Evolutionary conservation across 2,888 invertebrate species (phyloP), one percentile per base, ranked within the genome.

Genomic region (Notodonta dromedarius): DNA sequence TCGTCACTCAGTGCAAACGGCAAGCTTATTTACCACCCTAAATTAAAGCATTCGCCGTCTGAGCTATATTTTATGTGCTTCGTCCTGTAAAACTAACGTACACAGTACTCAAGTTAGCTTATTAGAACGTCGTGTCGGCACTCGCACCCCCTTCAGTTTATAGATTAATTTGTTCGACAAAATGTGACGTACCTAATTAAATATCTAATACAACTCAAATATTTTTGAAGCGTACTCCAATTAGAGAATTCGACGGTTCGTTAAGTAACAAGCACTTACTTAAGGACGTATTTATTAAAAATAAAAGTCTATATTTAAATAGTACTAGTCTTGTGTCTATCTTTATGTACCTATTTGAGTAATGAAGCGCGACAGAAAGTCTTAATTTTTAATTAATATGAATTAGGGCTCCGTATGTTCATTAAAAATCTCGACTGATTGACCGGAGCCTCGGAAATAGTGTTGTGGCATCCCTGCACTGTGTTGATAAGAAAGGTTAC

Each of bases 41-140:
- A 80, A 82, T 82, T 78, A 78, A 79, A 69, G 71, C 73, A 78
- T 82, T 82, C 76, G 73, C 67, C 60, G 63, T 59, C 62, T 57
- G 62, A 65, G 66, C 67, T 64, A 70, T 61, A 74, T 73, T 78
- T 76, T 74, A 78, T 70, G 70, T 73, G 67, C 60, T 68, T 54
- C 60, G 62, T 60, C 67, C 65, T 63, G 63, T 71, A 66, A 59
- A 59, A 56, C 61, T 46, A 53, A 67, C 58, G 57, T 56, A 65
- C 66, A 64, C 64, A 61, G 56, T 67, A 64, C 55, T 62, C 57
- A 53, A 67, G 62, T 63, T 65, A 67, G 69, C 65, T 66, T 60
- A 71, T 69, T 64, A 62, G 61, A 57, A 64, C 63, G 58, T 63
- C 57, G 48, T 62, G 48, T 57, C 57, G 44, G 46, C 54, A 60